Percentiles rank a stretch among this genome's conserved stretches.
These are phyloP conservation scores for Mycetomoellerius zeteki DNA, from an alignment of 1,140 invertebrate species.

Conservation along the genomic window DNA sequence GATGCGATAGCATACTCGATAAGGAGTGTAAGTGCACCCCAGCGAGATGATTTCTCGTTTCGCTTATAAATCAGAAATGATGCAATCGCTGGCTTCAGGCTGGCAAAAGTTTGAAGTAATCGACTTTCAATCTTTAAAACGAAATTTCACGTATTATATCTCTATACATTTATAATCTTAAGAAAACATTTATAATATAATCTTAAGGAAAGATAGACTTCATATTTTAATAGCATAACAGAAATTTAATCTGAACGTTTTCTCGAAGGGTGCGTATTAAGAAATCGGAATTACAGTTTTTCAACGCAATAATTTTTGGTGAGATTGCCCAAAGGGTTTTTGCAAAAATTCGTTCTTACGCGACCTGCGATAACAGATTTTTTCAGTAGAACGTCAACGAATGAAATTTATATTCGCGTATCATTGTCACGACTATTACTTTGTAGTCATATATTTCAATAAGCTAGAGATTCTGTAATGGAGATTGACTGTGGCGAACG, in stretches of 20 bases:
- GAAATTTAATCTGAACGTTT: not conserved
- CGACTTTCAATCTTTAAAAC: not conserved
- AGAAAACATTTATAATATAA: not conserved
- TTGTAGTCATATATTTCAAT: constrained; percentile 45
- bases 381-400: constrained; percentile 7
- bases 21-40: not conserved
- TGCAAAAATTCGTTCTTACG: not conserved
- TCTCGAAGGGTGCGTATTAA: not conserved
- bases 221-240: no score
- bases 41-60: constrained; percentile 44
- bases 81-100: not conserved
- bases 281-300: not conserved
- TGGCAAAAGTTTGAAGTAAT: not conserved
- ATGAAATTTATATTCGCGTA: constrained; percentile 28
- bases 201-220: not conserved
- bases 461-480: constrained; percentile 59
- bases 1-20: constrained; percentile 17
- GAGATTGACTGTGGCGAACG: constrained; percentile 64
- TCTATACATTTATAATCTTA: not conserved
- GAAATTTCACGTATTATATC: not conserved
- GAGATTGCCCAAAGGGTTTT: not conserved
- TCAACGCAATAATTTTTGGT: not conserved
- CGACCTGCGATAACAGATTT: not conserved
- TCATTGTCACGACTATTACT: constrained; percentile 28
- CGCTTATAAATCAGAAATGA: constrained; percentile 11